Conservation (phyloP, 2,113 vertebrate species). For the Paracanthobrama guichenoti region DNA sequence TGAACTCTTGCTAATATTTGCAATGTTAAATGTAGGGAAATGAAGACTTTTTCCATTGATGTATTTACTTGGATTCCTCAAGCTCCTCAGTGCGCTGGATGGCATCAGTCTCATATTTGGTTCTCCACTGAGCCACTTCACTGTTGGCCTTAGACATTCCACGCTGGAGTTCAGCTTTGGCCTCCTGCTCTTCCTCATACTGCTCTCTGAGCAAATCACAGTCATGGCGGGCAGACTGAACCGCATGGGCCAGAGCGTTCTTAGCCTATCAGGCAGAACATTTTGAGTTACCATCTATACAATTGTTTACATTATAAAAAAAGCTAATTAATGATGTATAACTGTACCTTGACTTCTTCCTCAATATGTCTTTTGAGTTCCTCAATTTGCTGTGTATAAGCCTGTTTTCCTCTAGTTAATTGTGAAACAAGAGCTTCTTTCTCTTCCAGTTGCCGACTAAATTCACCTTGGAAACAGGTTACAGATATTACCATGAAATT, state of each 20-base stretch:
- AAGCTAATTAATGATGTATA: too few species aligned
- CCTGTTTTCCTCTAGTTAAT: conserved; percentile 28
- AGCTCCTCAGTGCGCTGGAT: conserved; percentile 84
- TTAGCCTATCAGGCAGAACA: conserved; percentile 31
- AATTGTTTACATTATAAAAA: too few species aligned
- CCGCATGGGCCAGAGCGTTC: conserved; percentile 68
- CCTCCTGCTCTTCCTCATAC: too few species aligned
- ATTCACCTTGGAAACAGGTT: neutral
- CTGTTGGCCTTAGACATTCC: too few species aligned
- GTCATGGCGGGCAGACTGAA: conserved; percentile 73
- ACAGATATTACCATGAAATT: too few species aligned
- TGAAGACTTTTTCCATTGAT: neutral
- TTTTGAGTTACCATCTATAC: too few species aligned
- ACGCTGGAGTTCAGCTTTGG: too few species aligned
- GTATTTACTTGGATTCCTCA: conserved; percentile 81
- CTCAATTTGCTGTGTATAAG: conserved; percentile 41
- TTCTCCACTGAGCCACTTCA: too few species aligned
- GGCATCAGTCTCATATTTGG: too few species aligned
- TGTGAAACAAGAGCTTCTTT: conserved; percentile 41
- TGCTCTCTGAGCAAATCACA: too few species aligned
- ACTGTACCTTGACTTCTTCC: conserved; percentile 34
- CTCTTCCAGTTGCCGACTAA: conserved; percentile 38
- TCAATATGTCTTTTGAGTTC: conserved; percentile 44
- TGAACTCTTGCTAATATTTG: neutral
- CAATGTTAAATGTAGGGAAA: neutral